A percentile compares a stretch with the other conserved stretches of the same genome.
These are phyloP conservation scores for Centropyge bicolor DNA, from an alignment of 2,797 vertebrate species.

Conservation along the genomic window DNA sequence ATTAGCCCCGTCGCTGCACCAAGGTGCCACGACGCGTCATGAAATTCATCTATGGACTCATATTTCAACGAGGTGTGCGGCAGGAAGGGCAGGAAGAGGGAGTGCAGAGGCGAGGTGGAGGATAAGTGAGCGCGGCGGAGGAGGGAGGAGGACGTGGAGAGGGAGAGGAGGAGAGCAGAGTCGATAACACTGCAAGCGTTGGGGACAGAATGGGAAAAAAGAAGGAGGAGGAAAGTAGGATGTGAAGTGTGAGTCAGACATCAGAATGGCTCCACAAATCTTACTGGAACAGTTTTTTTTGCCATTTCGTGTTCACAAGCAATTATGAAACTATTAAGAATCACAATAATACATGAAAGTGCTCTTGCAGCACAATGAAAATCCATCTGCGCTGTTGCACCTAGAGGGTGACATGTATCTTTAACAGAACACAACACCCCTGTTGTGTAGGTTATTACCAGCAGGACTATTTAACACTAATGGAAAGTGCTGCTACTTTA, in stretches of 20 bases:
- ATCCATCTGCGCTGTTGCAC: neutral
- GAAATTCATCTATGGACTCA: constrained; percentile 43
- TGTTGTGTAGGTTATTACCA: too few relatives aligned
- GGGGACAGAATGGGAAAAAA: neutral
- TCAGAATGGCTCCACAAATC: neutral
- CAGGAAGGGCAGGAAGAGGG: constrained; percentile 32
- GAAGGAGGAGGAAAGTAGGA: neutral
- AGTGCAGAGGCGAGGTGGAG: neutral
- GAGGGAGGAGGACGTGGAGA: constrained; percentile 26
- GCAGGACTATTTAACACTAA: too few relatives aligned
- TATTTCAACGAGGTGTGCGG: constrained; percentile 51
- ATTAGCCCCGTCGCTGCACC: constrained; percentile 56
- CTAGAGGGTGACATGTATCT: neutral
- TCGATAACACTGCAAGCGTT: neutral
- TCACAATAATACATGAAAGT: neutral
- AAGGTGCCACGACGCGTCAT: constrained; percentile 46
- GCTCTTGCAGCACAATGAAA: neutral
- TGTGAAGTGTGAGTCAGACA: constrained; percentile 7
- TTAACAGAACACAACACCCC: neutral
- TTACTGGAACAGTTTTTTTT: neutral
- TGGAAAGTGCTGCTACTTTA: too few relatives aligned
- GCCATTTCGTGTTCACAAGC: neutral
- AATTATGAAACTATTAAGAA: constrained; percentile 4
- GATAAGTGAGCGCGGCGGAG: constrained; percentile 10
- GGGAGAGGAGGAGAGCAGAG: neutral